phyloP scores from a whole-genome alignment of 2,113 vertebrate genomes.

The Scolopax mira region DNA sequence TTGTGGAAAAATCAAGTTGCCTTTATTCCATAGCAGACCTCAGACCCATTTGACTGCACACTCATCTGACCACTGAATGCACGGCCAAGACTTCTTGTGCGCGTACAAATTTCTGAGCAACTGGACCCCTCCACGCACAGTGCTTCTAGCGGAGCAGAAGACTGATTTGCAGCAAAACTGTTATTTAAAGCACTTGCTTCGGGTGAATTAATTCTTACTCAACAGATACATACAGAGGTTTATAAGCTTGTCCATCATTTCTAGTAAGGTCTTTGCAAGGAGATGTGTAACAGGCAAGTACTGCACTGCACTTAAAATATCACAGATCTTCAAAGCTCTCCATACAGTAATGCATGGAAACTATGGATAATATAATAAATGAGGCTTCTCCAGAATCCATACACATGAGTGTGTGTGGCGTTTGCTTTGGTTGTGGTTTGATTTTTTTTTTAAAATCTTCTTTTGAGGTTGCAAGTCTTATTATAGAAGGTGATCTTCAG shows the following conservation, averaged over 20 bases:
- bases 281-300: background rate
- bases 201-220: background rate
- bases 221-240: background rate
- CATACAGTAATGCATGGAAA: background rate
- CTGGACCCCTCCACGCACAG: accelerated
- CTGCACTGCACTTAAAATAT: background rate
- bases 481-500: background rate
- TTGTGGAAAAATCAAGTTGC: background rate
- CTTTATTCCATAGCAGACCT: background rate
- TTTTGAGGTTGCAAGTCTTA: background rate
- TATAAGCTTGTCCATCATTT: background rate
- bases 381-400: background rate
- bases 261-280: background rate
- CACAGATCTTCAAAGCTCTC: background rate
- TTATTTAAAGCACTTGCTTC: background rate
- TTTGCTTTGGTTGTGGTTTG: background rate
- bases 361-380: background rate
- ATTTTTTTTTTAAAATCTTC: background rate
- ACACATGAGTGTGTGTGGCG: accelerated
- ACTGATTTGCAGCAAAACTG: background rate
- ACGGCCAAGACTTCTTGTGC: background rate
- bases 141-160: background rate
- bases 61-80: background rate
- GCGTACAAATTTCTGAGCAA: background rate
- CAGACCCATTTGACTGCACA: background rate